These are phyloP conservation scores for Choloepus didactylus DNA, from an alignment of 2,797 vertebrate genomes.

Conservation along the genomic window DNA sequence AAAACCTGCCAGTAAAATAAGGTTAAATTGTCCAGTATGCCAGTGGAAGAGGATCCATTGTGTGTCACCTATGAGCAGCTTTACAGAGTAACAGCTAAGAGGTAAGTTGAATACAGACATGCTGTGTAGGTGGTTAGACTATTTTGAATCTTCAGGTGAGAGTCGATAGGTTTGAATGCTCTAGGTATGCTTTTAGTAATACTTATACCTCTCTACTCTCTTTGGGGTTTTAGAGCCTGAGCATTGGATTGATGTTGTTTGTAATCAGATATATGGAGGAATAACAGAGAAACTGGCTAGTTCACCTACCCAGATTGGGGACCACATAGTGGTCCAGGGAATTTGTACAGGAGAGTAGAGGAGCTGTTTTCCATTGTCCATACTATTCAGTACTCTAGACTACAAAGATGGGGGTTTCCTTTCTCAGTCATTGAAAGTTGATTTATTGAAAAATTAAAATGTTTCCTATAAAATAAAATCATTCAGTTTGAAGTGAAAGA, in stretches of 20 bases:
- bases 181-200: neutral
- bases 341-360: neutral
- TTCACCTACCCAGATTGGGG: neutral
- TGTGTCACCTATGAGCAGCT: neutral
- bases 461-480: conserved; percentile 25
- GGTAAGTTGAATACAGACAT: conserved; percentile 66
- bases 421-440: neutral
- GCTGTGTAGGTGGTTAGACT: neutral
- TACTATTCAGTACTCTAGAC: neutral
- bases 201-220: neutral
- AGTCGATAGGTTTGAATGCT: neutral
- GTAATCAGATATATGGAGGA: neutral
- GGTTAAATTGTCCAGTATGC: conserved; percentile 62
- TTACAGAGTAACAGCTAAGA: conserved; percentile 40
- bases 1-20: conserved; percentile 74
- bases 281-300: neutral
- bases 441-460: conserved; percentile 54
- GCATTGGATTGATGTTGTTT: neutral
- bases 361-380: neutral
- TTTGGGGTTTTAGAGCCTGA: neutral
- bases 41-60: conserved; percentile 5
- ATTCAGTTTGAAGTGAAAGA: conserved; percentile 32
- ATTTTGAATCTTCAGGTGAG: conserved; percentile 4
- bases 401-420: neutral
- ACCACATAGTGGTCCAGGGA: neutral